phyloP scores from a whole-genome alignment of 2,113 vertebrate genomes.

The Gymnogyps californianus region DNA sequence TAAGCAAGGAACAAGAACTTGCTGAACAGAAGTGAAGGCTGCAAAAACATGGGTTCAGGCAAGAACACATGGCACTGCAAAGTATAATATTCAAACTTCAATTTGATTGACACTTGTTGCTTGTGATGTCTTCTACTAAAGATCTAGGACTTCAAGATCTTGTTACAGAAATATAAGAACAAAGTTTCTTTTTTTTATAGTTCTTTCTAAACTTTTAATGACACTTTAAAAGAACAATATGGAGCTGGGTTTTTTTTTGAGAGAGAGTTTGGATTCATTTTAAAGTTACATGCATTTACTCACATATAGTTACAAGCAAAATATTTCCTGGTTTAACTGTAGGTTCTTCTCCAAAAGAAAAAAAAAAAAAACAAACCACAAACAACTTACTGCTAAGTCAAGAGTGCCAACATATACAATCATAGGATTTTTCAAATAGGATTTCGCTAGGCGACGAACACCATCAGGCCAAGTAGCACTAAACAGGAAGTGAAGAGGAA shows the following conservation, averaged over 20 bases:
- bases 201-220: neutral
- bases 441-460: conserved; percentile 87
- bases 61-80: neutral
- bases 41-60: neutral
- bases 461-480: conserved; percentile 95
- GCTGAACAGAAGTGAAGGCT: neutral
- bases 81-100: neutral
- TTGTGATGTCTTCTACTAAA: neutral
- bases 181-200: neutral
- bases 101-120: neutral
- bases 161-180: neutral
- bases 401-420: conserved; percentile 95
- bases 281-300: neutral
- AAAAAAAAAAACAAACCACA: neutral
- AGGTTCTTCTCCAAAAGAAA: neutral
- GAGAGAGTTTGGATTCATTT: neutral
- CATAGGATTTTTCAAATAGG: conserved; percentile 93
- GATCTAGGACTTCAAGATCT: neutral
- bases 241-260: neutral
- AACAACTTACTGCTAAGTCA: conserved; percentile 87
- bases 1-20: neutral
- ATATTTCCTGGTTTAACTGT: neutral
- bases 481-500: neutral
- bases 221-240: neutral
- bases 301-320: neutral